phyloP scores from a whole-genome alignment of 2,113 vertebrate species.

The Clinocottus analis region DNA sequence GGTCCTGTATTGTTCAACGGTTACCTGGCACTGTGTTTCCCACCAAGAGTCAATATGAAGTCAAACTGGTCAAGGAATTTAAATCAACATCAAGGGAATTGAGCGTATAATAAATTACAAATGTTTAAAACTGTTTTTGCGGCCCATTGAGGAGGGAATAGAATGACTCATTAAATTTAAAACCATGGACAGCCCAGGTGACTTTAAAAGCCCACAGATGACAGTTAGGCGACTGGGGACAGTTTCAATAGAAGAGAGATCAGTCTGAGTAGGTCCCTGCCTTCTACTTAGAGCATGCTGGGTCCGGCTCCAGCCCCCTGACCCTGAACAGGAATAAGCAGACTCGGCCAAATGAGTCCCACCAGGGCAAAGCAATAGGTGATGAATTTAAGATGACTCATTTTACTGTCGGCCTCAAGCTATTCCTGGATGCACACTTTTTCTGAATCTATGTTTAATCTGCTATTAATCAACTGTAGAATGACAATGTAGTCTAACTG shows the following conservation, averaged over 20 bases:
- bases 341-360: neutral
- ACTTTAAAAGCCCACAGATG: neutral
- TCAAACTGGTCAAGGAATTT: neutral
- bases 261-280: neutral
- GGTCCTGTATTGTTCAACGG: neutral
- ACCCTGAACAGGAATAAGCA: neutral
- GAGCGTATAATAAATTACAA: neutral
- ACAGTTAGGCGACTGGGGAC: neutral
- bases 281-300: neutral
- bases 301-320: neutral
- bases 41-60: neutral
- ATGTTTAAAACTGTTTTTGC: neutral
- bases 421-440: neutral
- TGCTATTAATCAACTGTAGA: neutral
- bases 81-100: neutral
- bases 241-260: neutral
- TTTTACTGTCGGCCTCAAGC: neutral
- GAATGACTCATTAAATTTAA: neutral
- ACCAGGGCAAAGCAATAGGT: neutral
- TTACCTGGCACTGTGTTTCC: neutral
- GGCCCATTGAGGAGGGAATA: neutral
- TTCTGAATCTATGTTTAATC: neutral
- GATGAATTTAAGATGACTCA: neutral
- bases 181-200: constrained; percentile 1
- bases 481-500: neutral